Percentiles rank a stretch among this genome's conserved stretches.
phyloP scores from a whole-genome alignment of 2,888 invertebrate genomes.

The Harpagoxenus sublaevis region DNA sequence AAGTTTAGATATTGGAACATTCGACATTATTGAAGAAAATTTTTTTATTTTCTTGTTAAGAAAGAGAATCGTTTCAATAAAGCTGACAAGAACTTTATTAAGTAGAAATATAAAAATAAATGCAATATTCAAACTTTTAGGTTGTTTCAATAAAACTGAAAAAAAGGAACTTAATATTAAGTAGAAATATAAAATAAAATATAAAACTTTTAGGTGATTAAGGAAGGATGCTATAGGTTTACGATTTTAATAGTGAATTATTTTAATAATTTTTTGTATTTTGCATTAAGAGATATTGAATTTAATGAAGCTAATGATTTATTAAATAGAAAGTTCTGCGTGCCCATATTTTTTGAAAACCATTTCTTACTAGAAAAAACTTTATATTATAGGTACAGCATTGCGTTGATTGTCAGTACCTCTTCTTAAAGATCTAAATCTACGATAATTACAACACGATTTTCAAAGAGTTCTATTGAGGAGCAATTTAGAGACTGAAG shows the following conservation, averaged over 20 bases:
- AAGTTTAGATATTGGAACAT: slow-evolving; percentile 9
- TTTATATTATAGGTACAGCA: not conserved
- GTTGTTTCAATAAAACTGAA: too few species aligned
- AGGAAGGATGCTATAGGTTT: not conserved
- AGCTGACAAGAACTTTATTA: not conserved
- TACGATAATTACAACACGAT: not conserved
- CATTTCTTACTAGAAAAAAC: not conserved
- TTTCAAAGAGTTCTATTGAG: slow-evolving; percentile 1
- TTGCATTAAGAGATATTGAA: not conserved
- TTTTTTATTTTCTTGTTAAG: not conserved
- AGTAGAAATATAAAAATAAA: not conserved
- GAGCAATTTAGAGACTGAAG: not conserved
- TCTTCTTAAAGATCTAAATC: not conserved
- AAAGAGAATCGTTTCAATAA: not conserved
- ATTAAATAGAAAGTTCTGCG: not conserved
- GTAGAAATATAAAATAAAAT: too few species aligned
- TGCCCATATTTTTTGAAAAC: not conserved
- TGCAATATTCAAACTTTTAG: not conserved
- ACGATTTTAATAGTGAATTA: not conserved
- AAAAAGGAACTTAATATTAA: too few species aligned
- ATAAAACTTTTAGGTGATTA: not conserved
- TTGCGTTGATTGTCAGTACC: not conserved
- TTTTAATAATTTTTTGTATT: not conserved
- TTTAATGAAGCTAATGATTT: not conserved
- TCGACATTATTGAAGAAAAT: slow-evolving; percentile 13